Percentiles rank a stretch among this genome's conserved stretches.
Evolutionary conservation across 2,113 vertebrate genomes (phyloP).

Genomic region (Apaloderma vittatum): DNA sequence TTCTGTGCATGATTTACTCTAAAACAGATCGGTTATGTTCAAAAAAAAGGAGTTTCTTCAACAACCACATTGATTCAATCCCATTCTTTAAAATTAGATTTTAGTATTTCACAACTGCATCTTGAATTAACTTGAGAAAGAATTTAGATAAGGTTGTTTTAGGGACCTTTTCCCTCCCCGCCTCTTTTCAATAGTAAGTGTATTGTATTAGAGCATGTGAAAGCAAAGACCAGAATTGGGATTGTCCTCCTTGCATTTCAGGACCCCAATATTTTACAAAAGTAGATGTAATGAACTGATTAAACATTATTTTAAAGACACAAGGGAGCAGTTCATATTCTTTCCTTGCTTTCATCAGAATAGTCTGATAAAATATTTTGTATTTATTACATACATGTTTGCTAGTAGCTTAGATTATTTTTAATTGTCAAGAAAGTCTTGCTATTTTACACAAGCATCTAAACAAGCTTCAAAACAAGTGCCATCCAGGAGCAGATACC

Average conservation of each 20-base stretch:
- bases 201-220: background rate
- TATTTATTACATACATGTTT: constrained; percentile 4
- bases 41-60: constrained; percentile 56
- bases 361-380: background rate
- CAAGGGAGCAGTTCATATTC: background rate
- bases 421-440: constrained; percentile 1
- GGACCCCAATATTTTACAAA: constrained; percentile 4
- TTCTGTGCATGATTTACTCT: constrained; percentile 60
- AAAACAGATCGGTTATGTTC: constrained; percentile 47
- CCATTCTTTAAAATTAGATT: constrained; percentile 23
- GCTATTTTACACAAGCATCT: constrained; percentile 24
- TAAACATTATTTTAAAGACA: background rate
- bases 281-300: background rate
- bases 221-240: background rate
- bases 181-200: background rate
- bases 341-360: background rate
- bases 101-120: constrained; percentile 19
- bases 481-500: constrained; percentile 17
- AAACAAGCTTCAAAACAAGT: constrained; percentile 26
- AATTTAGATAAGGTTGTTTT: constrained; percentile 30
- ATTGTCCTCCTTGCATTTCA: background rate
- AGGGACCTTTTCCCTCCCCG: background rate
- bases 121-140: constrained; percentile 17
- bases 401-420: background rate
- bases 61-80: background rate